Percentiles rank a stretch among this genome's conserved stretches.
phyloP scores from a whole-genome alignment of 2,113 vertebrate species.

The Balaeniceps rex region DNA sequence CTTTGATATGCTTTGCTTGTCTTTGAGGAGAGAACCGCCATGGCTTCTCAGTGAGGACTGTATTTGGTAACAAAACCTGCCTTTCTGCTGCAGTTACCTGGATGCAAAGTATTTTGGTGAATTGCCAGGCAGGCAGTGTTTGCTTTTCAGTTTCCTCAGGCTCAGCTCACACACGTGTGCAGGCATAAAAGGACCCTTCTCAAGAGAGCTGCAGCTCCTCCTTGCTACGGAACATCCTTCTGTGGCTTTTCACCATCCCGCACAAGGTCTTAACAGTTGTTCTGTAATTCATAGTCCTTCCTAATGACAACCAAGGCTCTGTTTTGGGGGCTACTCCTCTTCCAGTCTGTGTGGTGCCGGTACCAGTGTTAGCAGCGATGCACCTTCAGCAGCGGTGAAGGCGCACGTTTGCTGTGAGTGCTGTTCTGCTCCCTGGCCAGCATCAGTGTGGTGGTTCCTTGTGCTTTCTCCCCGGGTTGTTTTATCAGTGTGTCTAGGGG shows the following conservation, averaged over 20 bases:
- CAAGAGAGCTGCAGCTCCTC: not conserved
- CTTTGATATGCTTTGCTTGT: not conserved
- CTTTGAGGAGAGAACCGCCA: not conserved
- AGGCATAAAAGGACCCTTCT: not conserved
- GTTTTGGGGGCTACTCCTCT: not conserved
- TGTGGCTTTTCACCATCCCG: not conserved
- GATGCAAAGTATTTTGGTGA: not conserved
- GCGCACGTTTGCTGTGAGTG: accelerated
- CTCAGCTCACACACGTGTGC: not conserved
- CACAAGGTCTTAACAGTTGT: not conserved
- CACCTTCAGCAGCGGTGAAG: not conserved
- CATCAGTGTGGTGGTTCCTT: not conserved
- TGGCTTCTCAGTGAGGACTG: not conserved
- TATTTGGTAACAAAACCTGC: not conserved
- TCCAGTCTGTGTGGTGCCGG: not conserved
- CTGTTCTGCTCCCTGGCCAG: not conserved
- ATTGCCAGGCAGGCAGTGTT: not conserved
- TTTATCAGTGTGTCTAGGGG: not conserved
- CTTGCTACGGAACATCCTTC: not conserved
- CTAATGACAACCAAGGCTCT: not conserved
- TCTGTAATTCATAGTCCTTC: not conserved
- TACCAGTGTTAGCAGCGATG: not conserved
- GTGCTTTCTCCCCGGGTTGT: not conserved
- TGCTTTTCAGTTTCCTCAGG: not conserved
- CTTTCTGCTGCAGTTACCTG: not conserved